Evolutionary conservation across 23 tunicate genomes (phyloP), one percentile per base, ranked within the genome.

Genomic region (Aplidium turbinatum): DNA sequence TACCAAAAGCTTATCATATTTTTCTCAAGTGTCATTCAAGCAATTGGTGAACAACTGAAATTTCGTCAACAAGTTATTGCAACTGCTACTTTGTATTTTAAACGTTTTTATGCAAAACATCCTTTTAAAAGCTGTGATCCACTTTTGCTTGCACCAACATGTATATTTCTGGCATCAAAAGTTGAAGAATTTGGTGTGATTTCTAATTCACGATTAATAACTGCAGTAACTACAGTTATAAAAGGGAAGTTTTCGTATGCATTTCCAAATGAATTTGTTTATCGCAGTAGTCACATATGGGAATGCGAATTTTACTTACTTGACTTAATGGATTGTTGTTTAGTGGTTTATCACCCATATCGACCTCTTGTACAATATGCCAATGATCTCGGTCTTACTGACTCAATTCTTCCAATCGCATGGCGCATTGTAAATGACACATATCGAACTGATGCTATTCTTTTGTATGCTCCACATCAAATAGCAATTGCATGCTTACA

Each of bases 251-350:
- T 75, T 70, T 62, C 90, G 3, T 66, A 93, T 57, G 94, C 86
- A 20, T 87, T 81, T 38, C 90, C 74, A 39, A 76, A 60, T 76
- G 89, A 85, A 6, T 85, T 72, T 69, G 38, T 21, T 46, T 93
- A 93, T 40, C 75, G 83, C 35, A 78, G 83, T 50, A 67, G 60
- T 22, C 77, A 87, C 21, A 73, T 93, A 2, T 86, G 79, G 84
- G 98, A 93, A 77, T 93, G 98, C 47, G 98, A 93, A 46, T 93
- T 93, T 77, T 93, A 77, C 34, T 55, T 93, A 27, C 69, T 93
- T 0, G 98, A 93, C 36, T 34, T 93, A 35, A 86, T 86, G 90
- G 98, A 93, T 52, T 93, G 98, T 62, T 93, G 94, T 45, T 58
- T 93, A 4, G 83, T 93, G 2, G 88, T 93, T 29, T 93, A 63